These are phyloP conservation scores for Anisognathus igniventris DNA, from an alignment of 2,797 vertebrate genomes.

Conservation along the genomic window DNA sequence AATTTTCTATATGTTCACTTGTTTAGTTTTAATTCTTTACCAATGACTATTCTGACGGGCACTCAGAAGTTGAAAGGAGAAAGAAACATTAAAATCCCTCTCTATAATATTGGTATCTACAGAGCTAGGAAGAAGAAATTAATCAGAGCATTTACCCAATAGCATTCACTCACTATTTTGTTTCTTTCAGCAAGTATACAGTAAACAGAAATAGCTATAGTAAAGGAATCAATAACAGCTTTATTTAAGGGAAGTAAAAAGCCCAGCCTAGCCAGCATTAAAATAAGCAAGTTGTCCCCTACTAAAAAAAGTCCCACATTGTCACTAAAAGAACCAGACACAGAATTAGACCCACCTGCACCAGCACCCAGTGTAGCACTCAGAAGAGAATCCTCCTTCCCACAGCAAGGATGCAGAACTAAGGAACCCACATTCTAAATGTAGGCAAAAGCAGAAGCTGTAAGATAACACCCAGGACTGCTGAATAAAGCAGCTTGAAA, in stretches of 20 bases:
- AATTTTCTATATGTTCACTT: neutral
- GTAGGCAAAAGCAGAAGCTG: neutral
- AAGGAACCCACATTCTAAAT: neutral
- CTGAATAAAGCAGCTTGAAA: neutral
- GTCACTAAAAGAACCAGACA: neutral
- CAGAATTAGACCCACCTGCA: neutral
- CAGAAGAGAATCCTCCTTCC: neutral
- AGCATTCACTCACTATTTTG: neutral
- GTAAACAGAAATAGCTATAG: neutral
- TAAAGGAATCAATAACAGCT: neutral
- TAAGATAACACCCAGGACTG: neutral
- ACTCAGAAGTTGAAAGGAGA: neutral
- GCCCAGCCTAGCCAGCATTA: neutral
- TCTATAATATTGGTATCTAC: neutral
- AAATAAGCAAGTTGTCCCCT: neutral
- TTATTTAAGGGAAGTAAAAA: neutral
- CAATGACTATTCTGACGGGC: neutral
- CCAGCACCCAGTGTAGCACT: neutral
- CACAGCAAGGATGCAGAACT: neutral
- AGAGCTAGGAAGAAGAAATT: neutral
- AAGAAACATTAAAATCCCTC: neutral
- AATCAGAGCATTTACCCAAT: neutral
- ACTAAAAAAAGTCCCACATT: neutral
- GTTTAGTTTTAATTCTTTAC: neutral
- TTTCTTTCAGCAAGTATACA: neutral